Conservation (phyloP, 1,140 invertebrate genomes). For the Melitaea cinxia region DNA sequence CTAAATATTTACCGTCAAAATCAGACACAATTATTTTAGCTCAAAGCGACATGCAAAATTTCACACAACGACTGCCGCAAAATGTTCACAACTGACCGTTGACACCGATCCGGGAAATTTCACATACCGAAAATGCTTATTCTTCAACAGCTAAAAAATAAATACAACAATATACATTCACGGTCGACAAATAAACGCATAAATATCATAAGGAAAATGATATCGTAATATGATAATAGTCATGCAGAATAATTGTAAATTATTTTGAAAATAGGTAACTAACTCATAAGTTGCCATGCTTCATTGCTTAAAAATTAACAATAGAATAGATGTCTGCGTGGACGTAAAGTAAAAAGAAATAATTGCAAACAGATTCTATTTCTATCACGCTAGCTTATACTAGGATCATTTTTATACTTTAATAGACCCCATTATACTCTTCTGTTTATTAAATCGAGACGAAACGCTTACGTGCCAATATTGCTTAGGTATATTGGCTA, state of each 20-base stretch:
- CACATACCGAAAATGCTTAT: conserved; percentile 82
- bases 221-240: conserved; percentile 1
- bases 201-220: conserved; percentile 33
- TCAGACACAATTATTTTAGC: conserved; percentile 25
- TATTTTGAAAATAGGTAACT: conserved; percentile 6
- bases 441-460: no score
- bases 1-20: conserved; percentile 3
- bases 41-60: conserved; percentile 69
- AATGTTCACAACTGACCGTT: conserved; percentile 77
- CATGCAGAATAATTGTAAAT: conserved; percentile 31
- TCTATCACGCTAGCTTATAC: no score
- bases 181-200: conserved; percentile 47
- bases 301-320: no score
- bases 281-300: conserved; percentile 32
- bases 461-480: no score
- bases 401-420: background rate
- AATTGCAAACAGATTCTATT: no score
- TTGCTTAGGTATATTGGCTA: no score
- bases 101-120: conserved; percentile 79
- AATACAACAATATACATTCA: conserved; percentile 78
- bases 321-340: no score
- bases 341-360: background rate
- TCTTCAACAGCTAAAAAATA: conserved; percentile 82
- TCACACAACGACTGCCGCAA: conserved; percentile 64
- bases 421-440: no score